These are phyloP conservation scores for Tenthredo notha DNA, from an alignment of 2,888 invertebrate species.

Conservation along the genomic window DNA sequence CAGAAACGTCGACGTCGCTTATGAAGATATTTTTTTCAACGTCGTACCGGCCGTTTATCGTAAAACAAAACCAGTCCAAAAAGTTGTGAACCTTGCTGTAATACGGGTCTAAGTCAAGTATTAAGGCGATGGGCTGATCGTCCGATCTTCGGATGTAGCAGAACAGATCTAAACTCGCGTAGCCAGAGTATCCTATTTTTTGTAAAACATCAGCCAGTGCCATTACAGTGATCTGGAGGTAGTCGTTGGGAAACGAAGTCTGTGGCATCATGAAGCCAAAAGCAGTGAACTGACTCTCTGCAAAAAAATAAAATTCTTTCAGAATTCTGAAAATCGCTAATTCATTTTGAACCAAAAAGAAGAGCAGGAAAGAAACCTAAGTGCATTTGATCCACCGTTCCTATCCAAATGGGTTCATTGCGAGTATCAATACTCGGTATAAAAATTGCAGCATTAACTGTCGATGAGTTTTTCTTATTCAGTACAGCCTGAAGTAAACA, in stretches of 20 bases:
- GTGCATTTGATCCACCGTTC: slow-evolving; percentile 63
- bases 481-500: slow-evolving; percentile 65
- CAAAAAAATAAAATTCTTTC: background rate
- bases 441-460: slow-evolving; percentile 58
- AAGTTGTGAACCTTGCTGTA: slow-evolving; percentile 63
- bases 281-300: slow-evolving; percentile 54
- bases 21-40: slow-evolving; percentile 55
- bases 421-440: slow-evolving; percentile 58
- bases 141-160: slow-evolving; percentile 58
- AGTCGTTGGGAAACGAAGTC: slow-evolving; percentile 57
- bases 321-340: background rate
- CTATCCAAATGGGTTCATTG: slow-evolving; percentile 58
- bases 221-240: slow-evolving; percentile 58
- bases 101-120: slow-evolving; percentile 61
- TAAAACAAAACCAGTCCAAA: slow-evolving; percentile 65
- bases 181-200: slow-evolving; percentile 63
- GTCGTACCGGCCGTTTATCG: slow-evolving; percentile 62
- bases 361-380: slow-evolving; percentile 57
- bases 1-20: slow-evolving; percentile 42
- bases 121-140: slow-evolving; percentile 56
- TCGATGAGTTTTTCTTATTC: slow-evolving; percentile 55
- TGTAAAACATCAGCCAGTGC: slow-evolving; percentile 59
- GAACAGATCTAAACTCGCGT: slow-evolving; percentile 62
- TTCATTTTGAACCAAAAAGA: background rate
- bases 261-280: slow-evolving; percentile 63